phyloP scores from a whole-genome alignment of 2,888 invertebrate genomes.

The Pollenia griseotomentosa region DNA sequence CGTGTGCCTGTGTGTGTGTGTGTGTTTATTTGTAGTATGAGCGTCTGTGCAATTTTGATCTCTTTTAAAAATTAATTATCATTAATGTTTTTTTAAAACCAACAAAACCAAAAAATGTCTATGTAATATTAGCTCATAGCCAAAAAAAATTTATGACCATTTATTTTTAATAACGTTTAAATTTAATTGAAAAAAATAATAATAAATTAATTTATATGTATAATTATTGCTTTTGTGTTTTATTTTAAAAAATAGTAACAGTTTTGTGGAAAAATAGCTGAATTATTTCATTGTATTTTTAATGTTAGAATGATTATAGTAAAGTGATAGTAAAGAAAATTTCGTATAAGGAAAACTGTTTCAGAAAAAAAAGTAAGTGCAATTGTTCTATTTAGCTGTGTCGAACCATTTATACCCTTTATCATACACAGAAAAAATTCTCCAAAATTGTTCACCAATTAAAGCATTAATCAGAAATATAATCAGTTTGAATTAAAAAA shows the following conservation, averaged over 20 bases:
- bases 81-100: slow-evolving; percentile 45
- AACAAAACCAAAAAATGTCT: slow-evolving; percentile 31
- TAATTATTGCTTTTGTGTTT: background rate
- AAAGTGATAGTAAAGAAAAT: too few species aligned
- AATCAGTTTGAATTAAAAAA: too few species aligned
- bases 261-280: slow-evolving; percentile 25
- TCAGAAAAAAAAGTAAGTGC: too few species aligned
- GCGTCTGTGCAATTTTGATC: slow-evolving; percentile 15
- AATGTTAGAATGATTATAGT: background rate
- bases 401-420: too few species aligned
- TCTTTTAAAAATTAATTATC: slow-evolving; percentile 62
- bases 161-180: slow-evolving; percentile 37
- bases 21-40: background rate
- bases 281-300: slow-evolving; percentile 3
- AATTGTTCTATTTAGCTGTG: too few species aligned
- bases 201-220: slow-evolving; percentile 2
- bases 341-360: too few species aligned
- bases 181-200: slow-evolving; percentile 46
- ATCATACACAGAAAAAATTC: too few species aligned
- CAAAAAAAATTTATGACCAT: slow-evolving; percentile 40
- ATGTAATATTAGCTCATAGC: slow-evolving; percentile 40
- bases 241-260: slow-evolving; percentile 5
- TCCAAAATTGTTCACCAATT: too few species aligned
- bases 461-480: too few species aligned
- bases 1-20: background rate